These are phyloP conservation scores for Holacanthus passer DNA, from an alignment of 2,113 vertebrate species.

Conservation along the genomic window DNA sequence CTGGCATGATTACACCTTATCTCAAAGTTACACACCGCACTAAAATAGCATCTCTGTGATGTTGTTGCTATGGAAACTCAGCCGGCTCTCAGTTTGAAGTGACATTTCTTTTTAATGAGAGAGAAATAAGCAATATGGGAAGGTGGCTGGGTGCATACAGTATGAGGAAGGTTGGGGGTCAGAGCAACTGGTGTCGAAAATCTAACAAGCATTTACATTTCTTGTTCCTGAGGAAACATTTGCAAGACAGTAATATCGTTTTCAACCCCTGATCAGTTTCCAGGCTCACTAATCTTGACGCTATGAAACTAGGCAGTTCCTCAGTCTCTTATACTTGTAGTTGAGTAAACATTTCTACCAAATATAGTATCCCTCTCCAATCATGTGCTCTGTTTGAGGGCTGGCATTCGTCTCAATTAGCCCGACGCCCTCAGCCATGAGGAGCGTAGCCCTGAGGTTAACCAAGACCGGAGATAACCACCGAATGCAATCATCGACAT, in stretches of 20 bases:
- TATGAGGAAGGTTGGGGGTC: slow-evolving; percentile 46
- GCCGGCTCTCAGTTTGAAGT: slow-evolving; percentile 64
- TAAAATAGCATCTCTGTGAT: slow-evolving; percentile 76
- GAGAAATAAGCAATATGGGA: slow-evolving; percentile 58
- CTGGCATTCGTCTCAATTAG: slow-evolving; percentile 74
- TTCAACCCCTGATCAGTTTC: slow-evolving; percentile 2
- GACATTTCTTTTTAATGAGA: slow-evolving; percentile 71
- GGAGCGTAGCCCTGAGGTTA: slow-evolving; percentile 64
- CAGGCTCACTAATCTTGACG: background rate
- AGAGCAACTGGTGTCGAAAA: slow-evolving; percentile 30
- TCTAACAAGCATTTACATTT: slow-evolving; percentile 34
- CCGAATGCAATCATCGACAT: slow-evolving; percentile 67
- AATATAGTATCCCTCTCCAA: slow-evolving; percentile 43
- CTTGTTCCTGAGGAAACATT: slow-evolving; percentile 11
- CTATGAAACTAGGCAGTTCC: slow-evolving; percentile 15
- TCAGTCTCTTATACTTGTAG: slow-evolving; percentile 12
- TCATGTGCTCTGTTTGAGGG: slow-evolving; percentile 54
- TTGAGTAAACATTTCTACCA: slow-evolving; percentile 56
- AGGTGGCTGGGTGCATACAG: slow-evolving; percentile 45
- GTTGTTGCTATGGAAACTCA: slow-evolving; percentile 77
- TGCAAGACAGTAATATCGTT: background rate
- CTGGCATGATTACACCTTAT: slow-evolving; percentile 73
- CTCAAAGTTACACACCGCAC: slow-evolving; percentile 74
- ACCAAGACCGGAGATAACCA: slow-evolving; percentile 78
- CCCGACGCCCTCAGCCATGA: slow-evolving; percentile 62